phyloP scores from a whole-genome alignment of 2,797 vertebrate species.

The Peromyscus eremicus region DNA sequence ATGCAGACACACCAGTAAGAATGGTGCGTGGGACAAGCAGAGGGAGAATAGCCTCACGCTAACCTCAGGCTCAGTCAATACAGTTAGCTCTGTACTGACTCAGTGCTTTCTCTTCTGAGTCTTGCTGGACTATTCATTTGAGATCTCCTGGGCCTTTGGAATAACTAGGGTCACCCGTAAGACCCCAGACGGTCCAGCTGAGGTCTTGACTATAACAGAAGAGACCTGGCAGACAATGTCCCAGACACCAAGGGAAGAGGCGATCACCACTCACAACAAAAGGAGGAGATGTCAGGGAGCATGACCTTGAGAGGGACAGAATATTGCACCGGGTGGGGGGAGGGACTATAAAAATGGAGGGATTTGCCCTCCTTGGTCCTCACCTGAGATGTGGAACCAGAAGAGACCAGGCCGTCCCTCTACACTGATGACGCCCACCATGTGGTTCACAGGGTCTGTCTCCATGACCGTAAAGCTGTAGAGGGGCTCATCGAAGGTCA shows the following conservation, averaged over 20 bases:
- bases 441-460: constrained; percentile 95
- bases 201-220: neutral
- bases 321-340: neutral
- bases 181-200: neutral
- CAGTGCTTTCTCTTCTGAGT: neutral
- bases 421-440: constrained; percentile 96
- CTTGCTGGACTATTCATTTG: neutral
- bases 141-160: neutral
- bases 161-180: neutral
- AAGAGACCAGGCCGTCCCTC: constrained; percentile 91
- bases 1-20: neutral
- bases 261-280: neutral
- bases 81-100: neutral
- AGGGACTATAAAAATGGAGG: neutral
- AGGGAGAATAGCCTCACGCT: neutral
- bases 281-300: neutral
- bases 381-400: constrained; percentile 96
- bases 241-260: neutral
- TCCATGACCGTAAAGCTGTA: constrained; percentile 97
- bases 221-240: neutral
- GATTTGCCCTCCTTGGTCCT: constrained; percentile 66
- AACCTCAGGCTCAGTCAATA: neutral
- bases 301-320: neutral
- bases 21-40: neutral
- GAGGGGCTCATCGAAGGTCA: constrained; percentile 94